Evolutionary conservation across 2,888 invertebrate species (phyloP).

Genomic region (Synanthedon andrenaeformis): DNA sequence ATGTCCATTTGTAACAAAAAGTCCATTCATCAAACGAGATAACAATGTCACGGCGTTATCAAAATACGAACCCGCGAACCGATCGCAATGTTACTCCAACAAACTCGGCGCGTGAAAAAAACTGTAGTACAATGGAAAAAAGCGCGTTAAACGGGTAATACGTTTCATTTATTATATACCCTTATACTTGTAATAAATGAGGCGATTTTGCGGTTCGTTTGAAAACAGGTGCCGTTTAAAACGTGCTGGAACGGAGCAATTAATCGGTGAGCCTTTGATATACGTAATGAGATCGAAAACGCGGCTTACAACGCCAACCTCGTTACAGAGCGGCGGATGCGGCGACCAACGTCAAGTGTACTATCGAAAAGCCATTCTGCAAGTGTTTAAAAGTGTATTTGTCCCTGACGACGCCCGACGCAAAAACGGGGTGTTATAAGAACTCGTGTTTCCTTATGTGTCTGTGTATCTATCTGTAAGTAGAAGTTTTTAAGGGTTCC

Average conservation of each 20-base stretch:
- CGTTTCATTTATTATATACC: conserved; percentile 39
- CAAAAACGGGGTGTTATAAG: too few relatives aligned
- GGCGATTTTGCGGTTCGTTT: conserved; percentile 9
- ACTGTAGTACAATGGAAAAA: conserved; percentile 51
- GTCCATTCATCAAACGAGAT: conserved; percentile 65
- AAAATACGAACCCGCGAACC: conserved; percentile 60
- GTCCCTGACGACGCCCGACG: too few relatives aligned
- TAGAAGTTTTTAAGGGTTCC: too few relatives aligned
- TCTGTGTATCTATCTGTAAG: too few relatives aligned
- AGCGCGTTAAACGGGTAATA: conserved; percentile 40
- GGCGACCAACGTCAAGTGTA: too few relatives aligned
- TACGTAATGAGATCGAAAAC: conserved; percentile 1
- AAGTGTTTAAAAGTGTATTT: too few relatives aligned
- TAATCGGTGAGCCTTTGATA: conserved; percentile 9
- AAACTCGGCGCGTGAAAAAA: conserved; percentile 42
- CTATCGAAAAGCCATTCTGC: too few relatives aligned
- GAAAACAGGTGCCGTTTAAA: conserved; percentile 19
- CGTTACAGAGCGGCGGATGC: too few relatives aligned
- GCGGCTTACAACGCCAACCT: neutral
- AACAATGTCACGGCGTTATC: conserved; percentile 64
- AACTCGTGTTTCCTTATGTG: too few relatives aligned
- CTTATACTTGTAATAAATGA: conserved; percentile 2
- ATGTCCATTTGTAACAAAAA: conserved; percentile 63
- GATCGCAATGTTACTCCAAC: conserved; percentile 54
- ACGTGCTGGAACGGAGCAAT: conserved; percentile 4